Evolutionary conservation across 2,797 vertebrate species (phyloP), one percentile per base, ranked within the genome.

Genomic region (Clarias platycephalus): DNA sequence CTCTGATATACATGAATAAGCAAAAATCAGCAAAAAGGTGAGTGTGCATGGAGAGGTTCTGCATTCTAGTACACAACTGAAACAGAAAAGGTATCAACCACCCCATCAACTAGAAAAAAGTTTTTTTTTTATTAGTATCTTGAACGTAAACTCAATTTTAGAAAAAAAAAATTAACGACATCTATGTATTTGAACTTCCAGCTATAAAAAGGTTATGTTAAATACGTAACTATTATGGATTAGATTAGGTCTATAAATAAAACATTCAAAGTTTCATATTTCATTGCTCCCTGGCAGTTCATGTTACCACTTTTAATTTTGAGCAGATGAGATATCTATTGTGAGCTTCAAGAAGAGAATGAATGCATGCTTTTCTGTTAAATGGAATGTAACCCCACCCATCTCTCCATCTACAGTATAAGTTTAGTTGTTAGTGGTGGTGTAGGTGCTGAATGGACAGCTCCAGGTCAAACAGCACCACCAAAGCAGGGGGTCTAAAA

Each of bases 391-490:
- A 53, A 18, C 15, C n/a, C 26, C 26, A 24, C 31, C 63, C 62
- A 66, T 9, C 70, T 58, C 53, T 62, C 37, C 24, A 44, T 53
- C 37, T 18, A 9, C 10, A 16, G n/a, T n/a, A n/a, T n/a, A n/a
- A 20, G 13, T 20, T 82, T 49, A 12, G 28, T 13, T 31, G 63
- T 26, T 28, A 31, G 8, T 76, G 55, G 60, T 9, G 8, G 28
- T 53, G 24, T 64, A 5, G 62, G 62, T 91, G 85, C 88, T 91
- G 90, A 91, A 90, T 7, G 87, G 80, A 90, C 89, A 91, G 91
- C 84, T 81, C 84, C 86, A 67, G 16, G 63, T 44, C 16, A 20
- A 26, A 63, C n/a, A 26, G 24, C 0, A 26, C 16, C 34, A 62
- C 55, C 13, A 62, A 78, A 62, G 18, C 22, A 62, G 6, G 13